Conservation (phyloP, 1,140 invertebrate species). For the Drosophila azteca region DNA sequence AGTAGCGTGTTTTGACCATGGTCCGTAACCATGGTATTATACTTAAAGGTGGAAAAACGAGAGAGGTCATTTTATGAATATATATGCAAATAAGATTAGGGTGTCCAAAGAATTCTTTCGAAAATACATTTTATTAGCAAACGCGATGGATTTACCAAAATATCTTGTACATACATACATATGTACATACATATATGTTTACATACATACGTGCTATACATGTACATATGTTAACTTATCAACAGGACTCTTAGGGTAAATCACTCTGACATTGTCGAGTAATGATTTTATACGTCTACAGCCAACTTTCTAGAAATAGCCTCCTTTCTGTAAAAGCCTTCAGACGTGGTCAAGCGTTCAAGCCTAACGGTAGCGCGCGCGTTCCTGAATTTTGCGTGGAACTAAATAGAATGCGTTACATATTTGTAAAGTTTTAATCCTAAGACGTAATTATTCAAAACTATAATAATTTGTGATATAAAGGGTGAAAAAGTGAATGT, state of each 20-base stretch:
- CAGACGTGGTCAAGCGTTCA: slow-evolving; percentile 77
- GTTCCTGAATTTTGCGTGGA: slow-evolving; percentile 8
- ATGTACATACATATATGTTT: too few relatives aligned
- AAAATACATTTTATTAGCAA: slow-evolving; percentile 33
- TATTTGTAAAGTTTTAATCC: too few relatives aligned
- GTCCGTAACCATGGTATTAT: slow-evolving; percentile 67
- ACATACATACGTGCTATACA: too few relatives aligned
- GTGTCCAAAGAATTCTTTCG: slow-evolving; percentile 49
- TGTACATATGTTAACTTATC: neutral
- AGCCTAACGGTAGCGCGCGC: slow-evolving; percentile 57
- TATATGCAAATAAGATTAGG: slow-evolving; percentile 64
- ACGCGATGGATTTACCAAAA: slow-evolving; percentile 18
- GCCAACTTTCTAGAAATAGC: slow-evolving; percentile 60
- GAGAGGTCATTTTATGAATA: slow-evolving; percentile 63
- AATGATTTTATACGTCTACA: slow-evolving; percentile 48
- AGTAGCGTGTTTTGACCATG: slow-evolving; percentile 73
- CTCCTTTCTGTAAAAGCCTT: slow-evolving; percentile 48
- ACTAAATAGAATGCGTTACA: neutral
- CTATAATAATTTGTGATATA: too few relatives aligned
- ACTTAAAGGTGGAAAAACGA: slow-evolving; percentile 49
- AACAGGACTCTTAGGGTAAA: slow-evolving; percentile 26
- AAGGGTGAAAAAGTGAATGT: too few relatives aligned
- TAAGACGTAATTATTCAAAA: too few relatives aligned
- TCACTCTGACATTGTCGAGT: slow-evolving; percentile 33
- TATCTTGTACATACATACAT: slow-evolving; percentile 17